These are phyloP conservation scores for Ceuthmochares aereus DNA, from an alignment of 2,113 vertebrate species.

Conservation along the genomic window DNA sequence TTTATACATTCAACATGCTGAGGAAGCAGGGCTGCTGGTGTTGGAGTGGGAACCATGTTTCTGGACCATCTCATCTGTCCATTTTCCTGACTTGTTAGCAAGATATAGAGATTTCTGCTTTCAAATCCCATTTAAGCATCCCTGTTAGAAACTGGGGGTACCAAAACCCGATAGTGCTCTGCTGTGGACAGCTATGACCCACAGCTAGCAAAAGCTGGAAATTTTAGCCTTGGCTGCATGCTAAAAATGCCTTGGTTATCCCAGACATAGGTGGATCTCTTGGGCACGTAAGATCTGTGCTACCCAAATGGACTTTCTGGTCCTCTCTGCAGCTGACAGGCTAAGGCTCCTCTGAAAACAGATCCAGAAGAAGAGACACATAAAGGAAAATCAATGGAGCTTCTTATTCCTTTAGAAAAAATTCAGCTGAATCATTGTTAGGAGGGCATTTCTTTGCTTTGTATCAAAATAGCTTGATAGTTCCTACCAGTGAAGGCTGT, in stretches of 20 bases:
- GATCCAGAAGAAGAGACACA: not conserved
- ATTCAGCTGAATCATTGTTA: fast-evolving
- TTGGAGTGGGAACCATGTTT: not conserved
- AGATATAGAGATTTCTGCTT: not conserved
- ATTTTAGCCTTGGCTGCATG: not conserved
- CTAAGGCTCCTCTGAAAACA: not conserved
- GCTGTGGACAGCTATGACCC: not conserved
- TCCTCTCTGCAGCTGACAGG: not conserved
- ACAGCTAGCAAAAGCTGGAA: not conserved
- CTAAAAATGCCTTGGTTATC: not conserved
- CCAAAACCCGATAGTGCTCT: not conserved
- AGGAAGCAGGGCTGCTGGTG: not conserved
- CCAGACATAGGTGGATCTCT: not conserved
- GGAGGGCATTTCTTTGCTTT: not conserved
- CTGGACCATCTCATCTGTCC: not conserved
- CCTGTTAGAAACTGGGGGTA: not conserved
- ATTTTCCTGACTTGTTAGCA: not conserved
- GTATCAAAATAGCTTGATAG: fast-evolving
- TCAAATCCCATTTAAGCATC: not conserved
- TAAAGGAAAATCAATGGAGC: not conserved
- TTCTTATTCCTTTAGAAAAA: not conserved
- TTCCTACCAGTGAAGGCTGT: not conserved
- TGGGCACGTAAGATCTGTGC: not conserved
- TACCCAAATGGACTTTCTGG: not conserved
- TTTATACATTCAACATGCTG: not conserved